Evolutionary conservation across 2,113 vertebrate genomes (phyloP).

Genomic region (Elaphurus davidianus): DNA sequence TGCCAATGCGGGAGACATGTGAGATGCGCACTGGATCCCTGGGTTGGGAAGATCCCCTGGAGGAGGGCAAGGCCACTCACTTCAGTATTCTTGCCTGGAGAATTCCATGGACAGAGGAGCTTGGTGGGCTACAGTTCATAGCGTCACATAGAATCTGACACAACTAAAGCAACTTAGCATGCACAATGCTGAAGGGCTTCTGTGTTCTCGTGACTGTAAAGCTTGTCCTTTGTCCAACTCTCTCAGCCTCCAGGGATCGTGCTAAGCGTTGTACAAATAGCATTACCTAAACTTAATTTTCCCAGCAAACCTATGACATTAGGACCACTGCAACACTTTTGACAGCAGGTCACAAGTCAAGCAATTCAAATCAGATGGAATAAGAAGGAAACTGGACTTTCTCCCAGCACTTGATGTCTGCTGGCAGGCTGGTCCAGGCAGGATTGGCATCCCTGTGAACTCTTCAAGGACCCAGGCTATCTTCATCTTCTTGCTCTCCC

Average conservation of each 20-base stretch:
- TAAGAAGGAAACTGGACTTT: background rate
- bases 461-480: background rate
- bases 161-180: background rate
- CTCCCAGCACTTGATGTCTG: background rate
- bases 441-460: background rate
- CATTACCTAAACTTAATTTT: background rate
- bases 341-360: background rate
- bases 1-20: background rate
- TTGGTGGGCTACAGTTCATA: background rate
- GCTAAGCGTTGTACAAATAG: background rate
- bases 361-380: background rate
- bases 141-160: background rate
- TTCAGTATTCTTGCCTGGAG: background rate
- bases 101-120: background rate
- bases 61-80: background rate
- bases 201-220: fast-evolving
- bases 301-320: background rate
- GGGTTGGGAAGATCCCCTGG: background rate
- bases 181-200: background rate
- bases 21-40: background rate
- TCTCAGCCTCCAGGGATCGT: background rate
- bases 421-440: background rate
- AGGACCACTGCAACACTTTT: background rate
- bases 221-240: background rate
- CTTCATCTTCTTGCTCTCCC: background rate